Evolutionary conservation across 2,113 vertebrate species (phyloP), one percentile per base, ranked within the genome.

Genomic region (Carassius carassius): DNA sequence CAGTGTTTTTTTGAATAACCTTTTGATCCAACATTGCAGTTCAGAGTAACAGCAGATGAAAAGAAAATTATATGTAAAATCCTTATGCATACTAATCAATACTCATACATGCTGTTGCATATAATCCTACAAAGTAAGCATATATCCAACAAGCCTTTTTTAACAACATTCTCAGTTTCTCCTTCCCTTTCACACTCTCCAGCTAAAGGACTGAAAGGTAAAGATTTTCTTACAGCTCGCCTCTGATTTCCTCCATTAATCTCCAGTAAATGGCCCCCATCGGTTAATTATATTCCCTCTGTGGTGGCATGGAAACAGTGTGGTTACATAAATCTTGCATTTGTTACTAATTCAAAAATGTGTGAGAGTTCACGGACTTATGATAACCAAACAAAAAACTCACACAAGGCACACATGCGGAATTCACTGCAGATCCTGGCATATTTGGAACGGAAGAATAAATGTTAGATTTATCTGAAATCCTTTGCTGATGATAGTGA

Each of bases 361-460:
- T 13, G 32, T 44, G 58, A 14, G 21, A 62, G 56, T 78, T 78
- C 77, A 78, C 32, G 12, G 77, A 78, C 56, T 41, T 78, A 44
- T 44, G 19, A 78, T 41, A 29, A 62, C 12, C 32, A 37, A 13
- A 74, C 47, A 49, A 58, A 19, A 56, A 69, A 60, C 58, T 70
- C 47, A 82, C 83, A 76, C 13, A 35, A 32, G 78, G 67, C 44
- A 81, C 79, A 75, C 67, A 77, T 58, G 56, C 77, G 62, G 41
- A 81, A 47, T 29, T 41, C 67, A 35, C 74, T 62, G 67, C 37
- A 77, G 67, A 72, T n/a, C 56, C 51, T 67, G 56, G 74, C 12
- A 62, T 78, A 78, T 87, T 63, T 44, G 58, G 69, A 56, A 84
- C 74, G 23, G 21, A 37, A 60, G 47, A 70, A 80, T 56, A 85